Base-by-base conservation (phyloP, 2,113 vertebrate species). In the Stigmatopora nigra region DNA sequence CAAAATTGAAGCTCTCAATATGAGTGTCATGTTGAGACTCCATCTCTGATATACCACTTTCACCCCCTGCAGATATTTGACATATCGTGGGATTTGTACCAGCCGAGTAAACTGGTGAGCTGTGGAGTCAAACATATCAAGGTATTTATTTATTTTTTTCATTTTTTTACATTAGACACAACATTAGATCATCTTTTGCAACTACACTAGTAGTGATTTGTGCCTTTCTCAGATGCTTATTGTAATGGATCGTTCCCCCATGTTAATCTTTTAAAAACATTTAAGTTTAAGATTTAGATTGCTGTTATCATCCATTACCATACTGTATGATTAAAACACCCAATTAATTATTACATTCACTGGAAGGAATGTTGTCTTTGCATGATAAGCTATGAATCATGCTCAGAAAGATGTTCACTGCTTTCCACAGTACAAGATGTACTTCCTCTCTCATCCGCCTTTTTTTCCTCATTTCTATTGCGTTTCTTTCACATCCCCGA, bases 51-150 rank as follows among this genome's bases (percentile, higher is more conserved):
- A 20, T 31, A n/a, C 31, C 67, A 17, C 67, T 68, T 63, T 78
- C 36, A 55, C 82, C 66, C 82, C 66, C 71, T 62, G 53, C 90
- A 97, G 95, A 96, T 97, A 91, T 97, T 96, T 90, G 95, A 97
- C 91, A 94, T 97, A 88, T 95, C 95, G 59, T 97, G 95, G 95
- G 95, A 97, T 90, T 88, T 96, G 83, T 95, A 95, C 86, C 95
- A 96, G 84, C 92, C 94, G 67, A 96, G 93, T 90, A 96, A 95
- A 80, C 92, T 97, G 0, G 94, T 96, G 75, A 97, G 95, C 91
- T 97, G 95, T 82, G 95, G 95, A 0, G 94, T 97, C 81, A 97
- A 97, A 88, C 95, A 97, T 80, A 97, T 97, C 79, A 97, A 97
- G 95, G 95, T 97, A 93, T 79, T 56, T 66, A 64, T 67, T 13